Base-by-base conservation (phyloP, 1,140 invertebrate genomes). In the Euwallacea similis region DNA sequence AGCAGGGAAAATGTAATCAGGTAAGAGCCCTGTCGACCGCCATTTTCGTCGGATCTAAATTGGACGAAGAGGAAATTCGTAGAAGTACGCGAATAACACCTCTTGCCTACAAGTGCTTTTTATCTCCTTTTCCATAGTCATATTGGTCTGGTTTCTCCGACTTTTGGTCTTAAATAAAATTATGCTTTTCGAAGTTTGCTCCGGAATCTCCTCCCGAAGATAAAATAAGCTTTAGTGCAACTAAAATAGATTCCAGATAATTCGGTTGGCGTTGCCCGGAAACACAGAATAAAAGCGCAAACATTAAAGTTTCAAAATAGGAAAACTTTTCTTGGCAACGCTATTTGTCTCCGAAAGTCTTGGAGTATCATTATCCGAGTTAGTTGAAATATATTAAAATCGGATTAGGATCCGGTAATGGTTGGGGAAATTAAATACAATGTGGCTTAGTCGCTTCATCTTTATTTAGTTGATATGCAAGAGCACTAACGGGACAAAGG, bases 371-470 rank as follows among this genome's bases (percentile, higher is more conserved):
- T 50, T 50, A 50, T 50, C 46, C 13, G 46, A 50, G 46, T 50
- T 50, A 50, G 46, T 13, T 50, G 13, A 50, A 50, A 50, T 50
- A 50, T 50, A 50, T 50, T 50, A 50, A 50, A 50, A 50, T 50
- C 46, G 13, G 46, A 50, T 50, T 50, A 50, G 46, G 21, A 33
- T 33, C 21, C 21, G 21, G 21, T 33, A 4, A 33, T 33, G 21
- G 21, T 33, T 33, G 21, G 21, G 21, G 21, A 33, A 33, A 33
- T 33, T 33, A 33, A 33, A 33, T 33, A 33, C 21, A 33, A 33
- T 33, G 21, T 33, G 21, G 21, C 21, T 33, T 33, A 33, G 21
- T 33, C 4, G 21, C 21, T 33, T 33, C 21, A 4, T 33, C 21
- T 33, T 33, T 2, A 33, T 33, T 33, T 33, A 33, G 21, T 33